Conservation (phyloP, 2,113 vertebrate genomes). For the Porphyrio hochstetteri region DNA sequence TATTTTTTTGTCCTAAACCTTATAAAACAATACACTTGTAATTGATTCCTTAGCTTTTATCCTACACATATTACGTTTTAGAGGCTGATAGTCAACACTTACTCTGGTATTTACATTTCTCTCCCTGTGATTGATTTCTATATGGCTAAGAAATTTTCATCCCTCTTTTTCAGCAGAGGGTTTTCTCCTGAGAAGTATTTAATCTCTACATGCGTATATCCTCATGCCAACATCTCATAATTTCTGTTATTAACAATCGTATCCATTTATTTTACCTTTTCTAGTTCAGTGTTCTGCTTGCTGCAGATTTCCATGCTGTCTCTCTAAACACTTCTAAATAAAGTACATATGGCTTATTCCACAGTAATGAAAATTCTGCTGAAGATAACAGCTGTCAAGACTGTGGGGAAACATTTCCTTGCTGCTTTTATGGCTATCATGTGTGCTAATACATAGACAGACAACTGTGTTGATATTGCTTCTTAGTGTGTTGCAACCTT, state of each 20-base stretch:
- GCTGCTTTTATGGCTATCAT: slow-evolving; percentile 36
- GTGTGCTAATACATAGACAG: background rate
- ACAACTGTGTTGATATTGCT: slow-evolving; percentile 46
- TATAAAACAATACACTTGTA: background rate
- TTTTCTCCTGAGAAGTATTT: background rate
- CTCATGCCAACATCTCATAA: background rate
- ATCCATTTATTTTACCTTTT: background rate
- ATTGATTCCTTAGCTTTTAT: background rate
- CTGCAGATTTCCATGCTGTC: background rate
- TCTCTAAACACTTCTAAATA: slow-evolving; percentile 45
- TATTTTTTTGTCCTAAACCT: background rate
- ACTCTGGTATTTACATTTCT: background rate
- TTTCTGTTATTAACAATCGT: background rate
- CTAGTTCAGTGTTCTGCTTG: background rate
- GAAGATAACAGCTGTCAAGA: slow-evolving; percentile 53
- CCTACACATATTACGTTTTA: background rate
- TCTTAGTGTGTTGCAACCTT: background rate
- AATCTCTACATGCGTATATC: background rate
- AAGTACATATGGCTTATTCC: slow-evolving; percentile 48
- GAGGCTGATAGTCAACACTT: background rate
- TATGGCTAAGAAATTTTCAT: background rate
- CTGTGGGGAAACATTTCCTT: slow-evolving; percentile 15
- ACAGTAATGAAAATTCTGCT: slow-evolving; percentile 38
- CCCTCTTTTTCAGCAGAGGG: background rate
- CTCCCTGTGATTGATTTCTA: background rate